Evolutionary conservation across 2,797 vertebrate species (phyloP).

Genomic region (Garrulus glandarius): DNA sequence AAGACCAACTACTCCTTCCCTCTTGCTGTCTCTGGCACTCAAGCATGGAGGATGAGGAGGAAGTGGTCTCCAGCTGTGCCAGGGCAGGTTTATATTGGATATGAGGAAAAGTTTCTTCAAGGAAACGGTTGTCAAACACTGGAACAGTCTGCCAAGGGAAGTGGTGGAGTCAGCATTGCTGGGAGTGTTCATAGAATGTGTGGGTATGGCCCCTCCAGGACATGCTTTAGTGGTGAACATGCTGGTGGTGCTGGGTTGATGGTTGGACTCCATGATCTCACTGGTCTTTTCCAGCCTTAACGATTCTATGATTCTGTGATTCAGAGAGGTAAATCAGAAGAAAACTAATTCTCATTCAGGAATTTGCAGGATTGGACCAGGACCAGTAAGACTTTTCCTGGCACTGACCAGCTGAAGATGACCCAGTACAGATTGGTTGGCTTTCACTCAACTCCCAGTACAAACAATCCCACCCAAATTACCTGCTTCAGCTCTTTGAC

Average conservation of each 20-base stretch:
- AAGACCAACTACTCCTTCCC: neutral
- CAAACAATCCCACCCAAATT: neutral
- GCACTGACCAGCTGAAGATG: rapidly evolving
- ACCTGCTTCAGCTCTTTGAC: conserved; percentile 98
- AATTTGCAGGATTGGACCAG: neutral
- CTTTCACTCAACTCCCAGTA: neutral
- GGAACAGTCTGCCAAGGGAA: neutral
- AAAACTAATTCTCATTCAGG: neutral
- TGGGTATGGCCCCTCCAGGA: neutral
- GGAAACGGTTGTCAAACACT: neutral
- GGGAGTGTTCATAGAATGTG: neutral
- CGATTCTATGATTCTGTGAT: neutral
- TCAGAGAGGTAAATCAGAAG: neutral
- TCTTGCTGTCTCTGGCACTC: neutral
- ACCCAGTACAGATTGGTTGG: neutral
- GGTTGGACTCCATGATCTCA: neutral
- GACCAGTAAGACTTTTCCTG: neutral
- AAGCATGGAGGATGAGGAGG: neutral
- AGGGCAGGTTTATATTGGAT: neutral
- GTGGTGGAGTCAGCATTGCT: neutral
- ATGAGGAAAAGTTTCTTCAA: neutral
- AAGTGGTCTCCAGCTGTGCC: neutral
- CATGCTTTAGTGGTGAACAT: neutral
- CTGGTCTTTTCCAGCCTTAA: neutral
- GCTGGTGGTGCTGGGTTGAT: neutral